Evolutionary conservation across 2,888 invertebrate genomes (phyloP).

Genomic region (Alloscopus bannaensis): DNA sequence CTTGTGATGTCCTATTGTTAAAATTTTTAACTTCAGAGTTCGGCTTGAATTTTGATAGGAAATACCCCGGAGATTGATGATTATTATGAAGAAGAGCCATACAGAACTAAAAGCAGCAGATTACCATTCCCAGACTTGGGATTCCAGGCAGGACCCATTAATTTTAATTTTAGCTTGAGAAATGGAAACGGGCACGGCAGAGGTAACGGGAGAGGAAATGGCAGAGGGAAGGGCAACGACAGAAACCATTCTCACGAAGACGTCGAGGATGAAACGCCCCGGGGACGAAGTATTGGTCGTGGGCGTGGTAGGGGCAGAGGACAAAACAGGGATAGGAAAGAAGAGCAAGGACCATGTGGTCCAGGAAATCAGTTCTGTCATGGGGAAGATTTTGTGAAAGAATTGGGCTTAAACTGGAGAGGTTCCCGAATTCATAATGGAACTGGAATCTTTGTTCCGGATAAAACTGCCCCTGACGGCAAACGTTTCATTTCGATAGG

Average conservation of each 20-base stretch:
- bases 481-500: slow-evolving; percentile 55
- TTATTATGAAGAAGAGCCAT: neutral
- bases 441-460: slow-evolving; percentile 57
- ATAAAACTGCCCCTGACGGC: slow-evolving; percentile 21
- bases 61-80: too few species aligned
- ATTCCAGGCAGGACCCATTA: too few species aligned
- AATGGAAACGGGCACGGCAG: slow-evolving; percentile 18
- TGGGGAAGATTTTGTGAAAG: slow-evolving; percentile 51
- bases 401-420: slow-evolving; percentile 60
- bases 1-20: too few species aligned
- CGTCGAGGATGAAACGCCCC: neutral
- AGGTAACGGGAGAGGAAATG: neutral
- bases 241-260: neutral
- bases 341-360: slow-evolving; percentile 37
- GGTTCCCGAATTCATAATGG: slow-evolving; percentile 56
- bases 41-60: too few species aligned
- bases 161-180: slow-evolving; percentile 9
- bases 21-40: too few species aligned
- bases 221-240: slow-evolving; percentile 20
- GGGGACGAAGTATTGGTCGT: neutral
- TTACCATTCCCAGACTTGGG: neutral
- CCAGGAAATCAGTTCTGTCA: slow-evolving; percentile 37
- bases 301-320: neutral
- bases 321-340: neutral
- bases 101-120: neutral